Conservation (phyloP, 2,797 vertebrate species). For the Myotis myotis region DNA sequence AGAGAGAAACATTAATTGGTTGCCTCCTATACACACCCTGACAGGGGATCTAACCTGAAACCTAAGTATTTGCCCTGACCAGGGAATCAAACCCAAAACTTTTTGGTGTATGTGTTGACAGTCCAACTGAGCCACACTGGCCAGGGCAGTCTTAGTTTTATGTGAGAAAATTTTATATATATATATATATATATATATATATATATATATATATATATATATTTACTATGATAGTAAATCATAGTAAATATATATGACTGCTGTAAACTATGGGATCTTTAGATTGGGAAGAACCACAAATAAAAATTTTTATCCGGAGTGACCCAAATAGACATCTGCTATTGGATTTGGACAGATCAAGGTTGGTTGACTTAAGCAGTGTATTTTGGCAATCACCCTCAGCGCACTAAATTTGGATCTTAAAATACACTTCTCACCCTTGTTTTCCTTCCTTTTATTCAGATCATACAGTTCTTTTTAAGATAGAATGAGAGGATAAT, state of each 20-base stretch:
- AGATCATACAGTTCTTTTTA: constrained; percentile 23
- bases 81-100: not conserved
- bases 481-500: constrained; percentile 17
- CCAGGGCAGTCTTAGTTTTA: not conserved
- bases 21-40: not conserved
- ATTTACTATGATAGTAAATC: not conserved
- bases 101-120: not conserved
- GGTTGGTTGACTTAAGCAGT: not conserved
- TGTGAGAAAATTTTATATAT: not conserved
- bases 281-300: not conserved
- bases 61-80: not conserved
- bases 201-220: not conserved
- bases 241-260: not conserved
- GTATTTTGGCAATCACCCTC: not conserved
- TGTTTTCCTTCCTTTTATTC: constrained; percentile 8
- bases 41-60: not conserved
- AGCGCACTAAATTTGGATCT: not conserved
- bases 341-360: not conserved
- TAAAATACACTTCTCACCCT: not conserved
- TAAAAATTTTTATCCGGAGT: not conserved
- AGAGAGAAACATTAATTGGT: not conserved
- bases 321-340: not conserved
- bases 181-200: too few species aligned
- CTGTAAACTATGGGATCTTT: not conserved
- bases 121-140: not conserved